These are phyloP conservation scores for Carcina quercana DNA, from an alignment of 2,888 invertebrate species.

Conservation along the genomic window DNA sequence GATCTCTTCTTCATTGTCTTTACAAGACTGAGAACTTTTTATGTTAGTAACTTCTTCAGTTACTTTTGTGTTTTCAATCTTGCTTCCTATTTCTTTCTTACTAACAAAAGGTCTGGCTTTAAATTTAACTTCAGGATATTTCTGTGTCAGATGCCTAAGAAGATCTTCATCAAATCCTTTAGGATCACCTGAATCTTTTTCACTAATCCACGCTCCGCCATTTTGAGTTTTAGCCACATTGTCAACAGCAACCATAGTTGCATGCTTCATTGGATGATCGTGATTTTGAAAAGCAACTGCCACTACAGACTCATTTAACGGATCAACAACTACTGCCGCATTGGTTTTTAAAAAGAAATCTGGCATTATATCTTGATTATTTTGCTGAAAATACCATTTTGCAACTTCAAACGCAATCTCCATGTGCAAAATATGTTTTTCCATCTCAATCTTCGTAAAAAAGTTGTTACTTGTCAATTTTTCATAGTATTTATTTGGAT, in stretches of 20 bases:
- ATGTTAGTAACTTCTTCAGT: too few relatives aligned
- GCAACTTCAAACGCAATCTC: slow-evolving; percentile 72
- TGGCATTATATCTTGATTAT: slow-evolving; percentile 4
- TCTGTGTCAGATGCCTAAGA: slow-evolving; percentile 38
- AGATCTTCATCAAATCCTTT: slow-evolving; percentile 57
- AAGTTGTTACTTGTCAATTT: slow-evolving; percentile 75
- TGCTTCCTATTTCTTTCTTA: slow-evolving; percentile 26
- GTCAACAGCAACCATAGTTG: slow-evolving; percentile 89
- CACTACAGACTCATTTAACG: slow-evolving; percentile 76
- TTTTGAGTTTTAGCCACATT: slow-evolving; percentile 88
- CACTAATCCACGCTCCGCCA: slow-evolving; percentile 79
- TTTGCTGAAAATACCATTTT: slow-evolving; percentile 30
- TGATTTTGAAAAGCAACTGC: slow-evolving; percentile 77
- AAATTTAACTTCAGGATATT: slow-evolving; percentile 47
- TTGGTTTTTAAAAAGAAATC: slow-evolving; percentile 22
- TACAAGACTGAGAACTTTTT: too few relatives aligned
- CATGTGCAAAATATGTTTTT: slow-evolving; percentile 75
- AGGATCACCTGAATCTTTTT: slow-evolving; percentile 14
- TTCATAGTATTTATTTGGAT: slow-evolving; percentile 85
- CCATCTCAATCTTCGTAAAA: slow-evolving; percentile 71
- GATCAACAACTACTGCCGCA: slow-evolving; percentile 81
- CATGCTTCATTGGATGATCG: slow-evolving; percentile 85
- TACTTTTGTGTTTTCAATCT: too few relatives aligned
- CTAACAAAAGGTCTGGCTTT: slow-evolving; percentile 56
- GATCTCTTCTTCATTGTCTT: slow-evolving; percentile 17